These are phyloP conservation scores for Belonocnema kinseyi DNA, from an alignment of 1,140 invertebrate species.

Conservation along the genomic window DNA sequence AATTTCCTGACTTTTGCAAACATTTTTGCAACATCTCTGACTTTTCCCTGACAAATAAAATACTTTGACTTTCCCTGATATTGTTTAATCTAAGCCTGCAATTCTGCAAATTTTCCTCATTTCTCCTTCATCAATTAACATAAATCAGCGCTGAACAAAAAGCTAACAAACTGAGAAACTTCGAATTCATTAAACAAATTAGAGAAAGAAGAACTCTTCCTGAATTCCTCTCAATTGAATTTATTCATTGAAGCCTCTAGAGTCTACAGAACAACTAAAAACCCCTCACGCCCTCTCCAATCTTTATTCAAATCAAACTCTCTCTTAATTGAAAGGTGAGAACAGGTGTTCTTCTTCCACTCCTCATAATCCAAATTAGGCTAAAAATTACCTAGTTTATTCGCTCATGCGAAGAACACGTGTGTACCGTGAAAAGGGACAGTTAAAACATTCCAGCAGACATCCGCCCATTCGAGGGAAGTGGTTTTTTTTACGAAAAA, in stretches of 20 bases:
- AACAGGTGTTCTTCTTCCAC: slow-evolving; percentile 3
- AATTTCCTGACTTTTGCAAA: too few species aligned
- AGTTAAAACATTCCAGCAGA: slow-evolving; percentile 2
- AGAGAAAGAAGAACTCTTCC: too few species aligned
- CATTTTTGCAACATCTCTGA: too few species aligned
- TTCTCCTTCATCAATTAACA: too few species aligned
- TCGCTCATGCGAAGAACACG: background rate
- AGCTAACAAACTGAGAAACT: too few species aligned
- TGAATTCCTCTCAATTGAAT: background rate
- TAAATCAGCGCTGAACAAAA: too few species aligned
- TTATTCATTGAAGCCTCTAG: background rate
- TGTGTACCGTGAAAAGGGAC: slow-evolving; percentile 3
- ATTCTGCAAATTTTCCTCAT: too few species aligned
- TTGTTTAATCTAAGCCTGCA: too few species aligned
- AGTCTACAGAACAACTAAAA: background rate
- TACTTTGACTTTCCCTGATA: too few species aligned
- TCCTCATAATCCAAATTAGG: background rate
- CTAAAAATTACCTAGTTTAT: background rate
- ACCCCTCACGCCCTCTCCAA: background rate
- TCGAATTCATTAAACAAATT: too few species aligned
- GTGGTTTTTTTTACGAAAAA: background rate
- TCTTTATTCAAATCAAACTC: slow-evolving; percentile 1
- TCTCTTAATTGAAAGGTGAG: background rate
- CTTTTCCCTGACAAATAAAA: too few species aligned
- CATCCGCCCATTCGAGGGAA: slow-evolving; percentile 6